Conservation (phyloP, 2,113 vertebrate species). For the Bufo gargarizans region DNA sequence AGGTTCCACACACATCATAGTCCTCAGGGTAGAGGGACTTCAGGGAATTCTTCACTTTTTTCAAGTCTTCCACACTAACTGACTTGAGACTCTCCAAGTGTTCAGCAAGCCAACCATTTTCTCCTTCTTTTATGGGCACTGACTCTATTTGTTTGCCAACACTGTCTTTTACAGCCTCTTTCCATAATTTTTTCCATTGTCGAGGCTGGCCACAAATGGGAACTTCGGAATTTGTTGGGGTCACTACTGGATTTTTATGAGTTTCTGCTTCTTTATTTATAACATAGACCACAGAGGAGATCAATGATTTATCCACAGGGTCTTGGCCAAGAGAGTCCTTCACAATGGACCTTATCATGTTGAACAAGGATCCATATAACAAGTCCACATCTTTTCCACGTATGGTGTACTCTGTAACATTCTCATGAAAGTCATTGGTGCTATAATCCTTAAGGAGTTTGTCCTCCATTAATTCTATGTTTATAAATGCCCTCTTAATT, state of each 20-base stretch:
- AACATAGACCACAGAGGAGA: slow-evolving; percentile 65
- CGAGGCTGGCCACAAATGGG: slow-evolving; percentile 66
- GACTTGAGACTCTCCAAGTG: slow-evolving; percentile 67
- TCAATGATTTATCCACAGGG: slow-evolving; percentile 48
- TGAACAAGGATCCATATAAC: slow-evolving; percentile 68
- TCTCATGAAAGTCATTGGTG: slow-evolving; percentile 59
- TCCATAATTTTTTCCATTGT: slow-evolving; percentile 72
- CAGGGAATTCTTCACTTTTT: slow-evolving; percentile 68
- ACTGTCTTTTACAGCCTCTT: slow-evolving; percentile 61
- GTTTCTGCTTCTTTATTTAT: slow-evolving; percentile 70
- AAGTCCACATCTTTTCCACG: slow-evolving; percentile 73
- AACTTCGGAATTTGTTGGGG: not conserved
- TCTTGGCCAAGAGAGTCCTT: slow-evolving; percentile 64
- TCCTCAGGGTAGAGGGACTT: slow-evolving; percentile 70
- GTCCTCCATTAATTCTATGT: slow-evolving; percentile 68
- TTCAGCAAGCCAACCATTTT: slow-evolving; percentile 59
- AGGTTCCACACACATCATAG: slow-evolving; percentile 68
- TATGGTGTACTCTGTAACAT: slow-evolving; percentile 64
- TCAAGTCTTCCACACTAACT: slow-evolving; percentile 64
- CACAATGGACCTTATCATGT: slow-evolving; percentile 63
- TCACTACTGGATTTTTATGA: slow-evolving; percentile 54
- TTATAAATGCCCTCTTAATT: slow-evolving; percentile 71
- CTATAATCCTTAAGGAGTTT: slow-evolving; percentile 61
- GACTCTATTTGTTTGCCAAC: slow-evolving; percentile 63
- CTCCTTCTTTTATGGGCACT: slow-evolving; percentile 33